Evolutionary conservation across 2,113 vertebrate species (phyloP), one percentile per base, ranked within the genome.

Genomic region (Solea solea): DNA sequence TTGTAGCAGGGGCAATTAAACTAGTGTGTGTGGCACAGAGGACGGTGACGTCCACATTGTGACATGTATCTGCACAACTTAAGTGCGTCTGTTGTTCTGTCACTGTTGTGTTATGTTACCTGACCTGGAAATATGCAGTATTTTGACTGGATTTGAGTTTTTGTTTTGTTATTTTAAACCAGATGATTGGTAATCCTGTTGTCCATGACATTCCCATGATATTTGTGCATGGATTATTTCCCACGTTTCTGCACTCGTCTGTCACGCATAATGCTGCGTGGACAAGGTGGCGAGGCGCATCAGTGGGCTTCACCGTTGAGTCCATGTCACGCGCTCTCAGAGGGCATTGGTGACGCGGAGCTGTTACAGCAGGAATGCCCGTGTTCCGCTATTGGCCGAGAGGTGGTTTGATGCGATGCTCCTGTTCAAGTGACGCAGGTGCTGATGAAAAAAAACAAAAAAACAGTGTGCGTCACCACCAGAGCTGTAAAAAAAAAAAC

Each of bases 391-490:
- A 76, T 73, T 74, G 56, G 74, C 76, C 61, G 68, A 76, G 80
- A 58, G 69, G 42, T 72, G 64, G 59, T 3, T 78, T 55, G 64
- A 76, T 76, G 71, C 42, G 10, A 49, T 52, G 81, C 82, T 59
- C 46, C 69, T 46, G 76, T 64, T 78, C 56, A 39, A 78, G 77
- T 86, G 86, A 90, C 46, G 86, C 74, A 65, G 86, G 72, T 11
- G n/a, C 74, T 80, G 89, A 83, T 86, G 72, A 78, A 78, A 82
- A 27, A 42, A 15, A 82, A 66, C 21, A 5, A 55, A 81, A 52
- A 9, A 83, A 67, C 21, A 5, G 57, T 76, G 80, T 90, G 85
- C 86, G 90, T 92, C 91, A 90, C 12, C 45, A 49, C 83, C 61
- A 21, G 62, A 68, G 78, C 85, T 79, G 81, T 66, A 45, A 81